These are phyloP conservation scores for Parapristionchus giblindavisi DNA, from an alignment of 2,888 invertebrate species.

Conservation along the genomic window DNA sequence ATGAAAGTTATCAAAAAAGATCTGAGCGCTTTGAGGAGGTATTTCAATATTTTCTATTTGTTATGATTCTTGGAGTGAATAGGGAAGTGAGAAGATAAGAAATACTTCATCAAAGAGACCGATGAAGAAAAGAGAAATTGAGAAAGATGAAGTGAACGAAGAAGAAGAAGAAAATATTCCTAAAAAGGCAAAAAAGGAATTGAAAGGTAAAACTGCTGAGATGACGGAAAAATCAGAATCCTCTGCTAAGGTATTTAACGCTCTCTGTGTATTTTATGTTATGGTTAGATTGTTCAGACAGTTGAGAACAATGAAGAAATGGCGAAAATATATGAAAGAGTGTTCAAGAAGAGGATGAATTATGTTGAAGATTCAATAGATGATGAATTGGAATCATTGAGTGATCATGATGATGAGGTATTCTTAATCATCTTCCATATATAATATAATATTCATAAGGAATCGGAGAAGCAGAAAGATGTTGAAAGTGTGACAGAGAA, in stretches of 20 bases:
- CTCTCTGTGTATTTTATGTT: not conserved
- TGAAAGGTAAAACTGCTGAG: not conserved
- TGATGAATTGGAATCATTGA: not conserved
- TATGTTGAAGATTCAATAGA: constrained; percentile 9
- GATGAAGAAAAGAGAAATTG: not conserved
- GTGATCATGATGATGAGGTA: too few species aligned
- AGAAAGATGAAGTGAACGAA: constrained; percentile 10
- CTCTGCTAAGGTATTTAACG: too few species aligned
- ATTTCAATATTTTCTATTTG: not conserved
- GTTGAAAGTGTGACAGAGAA: too few species aligned
- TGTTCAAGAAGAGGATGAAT: constrained; percentile 17
- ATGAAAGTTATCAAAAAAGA: not conserved
- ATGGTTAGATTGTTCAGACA: not conserved
- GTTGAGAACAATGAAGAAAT: too few species aligned
- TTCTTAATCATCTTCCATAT: too few species aligned
- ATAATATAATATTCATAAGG: too few species aligned
- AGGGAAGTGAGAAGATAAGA: not conserved
- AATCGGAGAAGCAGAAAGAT: too few species aligned
- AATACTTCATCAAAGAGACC: not conserved
- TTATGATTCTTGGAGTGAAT: not conserved
- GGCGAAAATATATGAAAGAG: constrained; percentile 3
- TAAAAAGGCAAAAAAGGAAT: not conserved
- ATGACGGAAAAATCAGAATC: not conserved
- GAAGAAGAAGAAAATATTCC: constrained; percentile 7
- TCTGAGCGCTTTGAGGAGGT: not conserved